Percentiles rank a stretch among this genome's conserved stretches.
These are phyloP conservation scores for Melipona bicolor DNA, from an alignment of 2,888 invertebrate genomes.

Conservation along the genomic window DNA sequence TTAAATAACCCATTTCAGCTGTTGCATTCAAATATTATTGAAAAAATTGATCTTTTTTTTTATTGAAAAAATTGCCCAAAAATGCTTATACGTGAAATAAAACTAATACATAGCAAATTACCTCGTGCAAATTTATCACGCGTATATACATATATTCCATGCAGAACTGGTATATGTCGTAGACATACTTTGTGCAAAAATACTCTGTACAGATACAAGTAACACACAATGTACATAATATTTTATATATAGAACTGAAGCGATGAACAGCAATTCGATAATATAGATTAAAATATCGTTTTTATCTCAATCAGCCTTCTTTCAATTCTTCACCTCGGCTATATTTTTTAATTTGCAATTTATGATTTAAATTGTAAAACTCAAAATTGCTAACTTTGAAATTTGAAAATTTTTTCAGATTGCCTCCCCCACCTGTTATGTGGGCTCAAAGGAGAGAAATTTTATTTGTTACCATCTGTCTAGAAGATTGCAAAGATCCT, in stretches of 20 bases:
- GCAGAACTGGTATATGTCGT: background rate
- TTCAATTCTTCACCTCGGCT: background rate
- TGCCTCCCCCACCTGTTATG: conserved; percentile 92
- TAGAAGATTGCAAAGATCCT: conserved; percentile 95
- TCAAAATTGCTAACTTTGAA: background rate
- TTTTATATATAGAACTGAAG: background rate
- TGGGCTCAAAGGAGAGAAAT: conserved; percentile 96
- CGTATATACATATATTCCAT: background rate
- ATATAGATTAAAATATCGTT: background rate
- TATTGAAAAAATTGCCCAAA: background rate
- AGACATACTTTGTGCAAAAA: background rate
- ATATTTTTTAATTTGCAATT: background rate
- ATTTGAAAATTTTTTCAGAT: conserved; percentile 83
- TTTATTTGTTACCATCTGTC: conserved; percentile 94
- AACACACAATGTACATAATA: background rate
- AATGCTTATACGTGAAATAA: background rate
- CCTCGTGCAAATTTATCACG: background rate
- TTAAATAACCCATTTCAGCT: background rate
- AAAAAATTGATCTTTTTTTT: background rate
- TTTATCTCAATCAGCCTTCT: background rate
- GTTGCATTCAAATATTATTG: background rate
- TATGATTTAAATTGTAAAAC: background rate
- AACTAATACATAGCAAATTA: background rate
- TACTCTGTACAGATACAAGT: background rate
- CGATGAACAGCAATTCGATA: background rate